Evolutionary conservation across 2,113 vertebrate genomes (phyloP).

Genomic region (Plotosus lineatus): DNA sequence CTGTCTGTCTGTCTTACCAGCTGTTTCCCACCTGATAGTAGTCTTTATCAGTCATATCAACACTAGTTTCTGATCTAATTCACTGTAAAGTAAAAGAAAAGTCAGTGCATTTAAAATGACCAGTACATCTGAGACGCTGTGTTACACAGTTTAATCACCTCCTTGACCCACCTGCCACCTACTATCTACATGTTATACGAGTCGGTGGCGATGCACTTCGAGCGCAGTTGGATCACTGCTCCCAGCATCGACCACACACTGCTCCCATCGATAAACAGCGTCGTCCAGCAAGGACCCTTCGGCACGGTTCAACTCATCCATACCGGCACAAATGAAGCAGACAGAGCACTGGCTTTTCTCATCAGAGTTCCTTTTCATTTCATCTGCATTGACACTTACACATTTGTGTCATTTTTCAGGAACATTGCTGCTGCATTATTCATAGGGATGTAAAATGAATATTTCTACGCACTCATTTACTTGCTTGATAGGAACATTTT

Average conservation of each 20-base stretch:
- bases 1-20: not conserved
- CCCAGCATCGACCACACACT: conserved; percentile 38
- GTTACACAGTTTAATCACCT: conserved; percentile 30
- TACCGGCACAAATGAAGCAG: conserved; percentile 51
- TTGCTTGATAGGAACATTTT: conserved; percentile 15
- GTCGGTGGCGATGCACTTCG: conserved; percentile 32
- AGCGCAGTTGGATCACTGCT: conserved; percentile 34
- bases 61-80: not conserved
- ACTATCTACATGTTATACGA: conserved; percentile 42
- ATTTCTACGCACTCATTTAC: conserved; percentile 36
- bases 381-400: conserved; percentile 17
- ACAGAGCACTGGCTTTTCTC: conserved; percentile 40
- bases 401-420: conserved; percentile 39
- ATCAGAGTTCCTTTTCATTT: conserved; percentile 30
- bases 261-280: conserved; percentile 39
- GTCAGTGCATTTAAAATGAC: not conserved
- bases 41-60: not conserved
- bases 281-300: conserved; percentile 42
- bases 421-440: conserved; percentile 37
- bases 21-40: not conserved
- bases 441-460: conserved; percentile 28
- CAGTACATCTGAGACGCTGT: not conserved
- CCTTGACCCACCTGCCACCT: conserved; percentile 38
- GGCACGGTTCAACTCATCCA: conserved; percentile 32
- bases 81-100: not conserved